These are phyloP conservation scores for Anagyrus pseudococci DNA, from an alignment of 2,888 invertebrate species.

Conservation along the genomic window DNA sequence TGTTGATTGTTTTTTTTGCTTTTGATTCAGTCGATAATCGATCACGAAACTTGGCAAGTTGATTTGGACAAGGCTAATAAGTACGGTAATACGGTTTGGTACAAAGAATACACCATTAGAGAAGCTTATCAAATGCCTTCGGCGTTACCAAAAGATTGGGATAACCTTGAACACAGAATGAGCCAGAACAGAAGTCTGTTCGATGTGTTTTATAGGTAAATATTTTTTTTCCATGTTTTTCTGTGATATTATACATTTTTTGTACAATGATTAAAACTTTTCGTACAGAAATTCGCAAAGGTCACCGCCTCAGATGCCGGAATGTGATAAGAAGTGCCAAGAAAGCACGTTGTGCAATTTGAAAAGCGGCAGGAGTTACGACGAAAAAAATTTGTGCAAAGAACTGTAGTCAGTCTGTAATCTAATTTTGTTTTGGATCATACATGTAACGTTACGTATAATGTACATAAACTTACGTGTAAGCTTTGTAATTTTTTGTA, in stretches of 20 bases:
- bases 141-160: conserved; percentile 89
- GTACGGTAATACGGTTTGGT: conserved; percentile 89
- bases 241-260: too few species aligned
- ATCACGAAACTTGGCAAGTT: conserved; percentile 96
- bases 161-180: conserved; percentile 86
- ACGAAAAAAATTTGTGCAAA: conserved; percentile 82
- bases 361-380: conserved; percentile 87
- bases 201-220: conserved; percentile 86
- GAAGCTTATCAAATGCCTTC: conserved; percentile 86
- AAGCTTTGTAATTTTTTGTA: too few species aligned
- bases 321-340: conserved; percentile 84
- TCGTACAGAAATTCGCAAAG: conserved; percentile 85
- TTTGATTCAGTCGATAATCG: conserved; percentile 84
- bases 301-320: conserved; percentile 82
- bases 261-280: not conserved
- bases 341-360: conserved; percentile 86
- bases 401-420: too few species aligned
- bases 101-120: conserved; percentile 85
- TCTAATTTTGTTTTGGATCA: too few species aligned
- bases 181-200: conserved; percentile 85
- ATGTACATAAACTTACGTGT: too few species aligned
- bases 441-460: too few species aligned
- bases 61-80: conserved; percentile 92
- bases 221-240: not conserved
- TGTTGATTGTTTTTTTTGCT: not conserved